Conservation (phyloP, 2,113 vertebrate species). For the Paratilapia polleni region DNA sequence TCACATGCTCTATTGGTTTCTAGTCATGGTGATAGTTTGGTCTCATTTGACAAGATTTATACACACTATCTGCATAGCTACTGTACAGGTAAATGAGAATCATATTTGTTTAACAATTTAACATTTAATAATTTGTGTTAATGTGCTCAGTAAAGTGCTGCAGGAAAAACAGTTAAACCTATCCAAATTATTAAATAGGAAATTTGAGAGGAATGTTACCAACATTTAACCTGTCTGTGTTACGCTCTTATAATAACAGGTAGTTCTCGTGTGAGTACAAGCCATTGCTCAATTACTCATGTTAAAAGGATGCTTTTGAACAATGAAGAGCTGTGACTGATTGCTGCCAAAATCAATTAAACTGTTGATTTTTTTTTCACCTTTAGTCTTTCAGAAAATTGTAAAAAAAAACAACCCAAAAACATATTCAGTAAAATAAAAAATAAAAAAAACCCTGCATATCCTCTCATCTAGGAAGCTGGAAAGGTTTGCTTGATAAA, state of each 20-base stretch:
- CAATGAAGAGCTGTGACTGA: background rate
- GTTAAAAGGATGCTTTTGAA: background rate
- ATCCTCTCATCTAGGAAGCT: background rate
- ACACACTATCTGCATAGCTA: background rate
- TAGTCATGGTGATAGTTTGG: background rate
- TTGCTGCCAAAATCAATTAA: background rate
- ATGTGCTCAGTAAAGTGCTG: background rate
- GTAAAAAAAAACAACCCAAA: background rate
- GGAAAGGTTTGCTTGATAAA: background rate
- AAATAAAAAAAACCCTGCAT: background rate
- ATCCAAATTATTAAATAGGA: background rate
- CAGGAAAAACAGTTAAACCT: background rate
- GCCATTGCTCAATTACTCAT: background rate
- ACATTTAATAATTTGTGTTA: background rate
- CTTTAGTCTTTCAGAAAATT: background rate
- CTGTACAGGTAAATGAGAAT: background rate
- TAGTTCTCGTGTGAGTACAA: background rate
- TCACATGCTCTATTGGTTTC: background rate
- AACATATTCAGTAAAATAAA: background rate
- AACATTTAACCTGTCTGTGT: background rate
- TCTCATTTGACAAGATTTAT: background rate
- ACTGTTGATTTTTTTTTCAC: background rate
- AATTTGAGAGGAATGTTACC: background rate
- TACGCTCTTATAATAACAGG: background rate
- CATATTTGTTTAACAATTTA: background rate